phyloP scores from a whole-genome alignment of 2,113 vertebrate genomes.

The Chrysochloris asiatica region DNA sequence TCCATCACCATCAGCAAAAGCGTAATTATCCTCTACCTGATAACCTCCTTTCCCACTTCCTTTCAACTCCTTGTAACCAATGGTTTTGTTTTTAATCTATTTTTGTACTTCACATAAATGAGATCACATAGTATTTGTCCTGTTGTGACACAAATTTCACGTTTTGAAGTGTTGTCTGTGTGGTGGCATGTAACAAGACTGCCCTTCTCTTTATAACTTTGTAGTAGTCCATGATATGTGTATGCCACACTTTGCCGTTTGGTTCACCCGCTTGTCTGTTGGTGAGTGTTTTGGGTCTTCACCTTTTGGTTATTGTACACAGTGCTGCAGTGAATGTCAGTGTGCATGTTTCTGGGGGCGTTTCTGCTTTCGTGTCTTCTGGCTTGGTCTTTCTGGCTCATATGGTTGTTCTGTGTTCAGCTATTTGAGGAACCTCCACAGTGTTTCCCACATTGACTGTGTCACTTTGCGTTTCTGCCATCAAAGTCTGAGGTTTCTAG shows the following conservation, averaged over 20 bases:
- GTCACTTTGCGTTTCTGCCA: neutral
- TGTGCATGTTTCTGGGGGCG: neutral
- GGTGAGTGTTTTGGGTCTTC: neutral
- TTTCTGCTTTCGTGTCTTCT: neutral
- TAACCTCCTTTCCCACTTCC: no score
- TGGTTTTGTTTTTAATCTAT: neutral
- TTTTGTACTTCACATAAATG: neutral
- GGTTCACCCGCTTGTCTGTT: neutral
- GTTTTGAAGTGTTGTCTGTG: neutral
- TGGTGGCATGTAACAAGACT: neutral
- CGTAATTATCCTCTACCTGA: neutral
- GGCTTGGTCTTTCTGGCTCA: neutral
- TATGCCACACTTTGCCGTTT: neutral
- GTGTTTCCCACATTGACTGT: neutral
- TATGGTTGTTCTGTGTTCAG: no score
- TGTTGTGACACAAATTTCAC: no score
- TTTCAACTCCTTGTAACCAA: neutral
- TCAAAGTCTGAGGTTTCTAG: neutral
- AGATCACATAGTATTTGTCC: neutral
- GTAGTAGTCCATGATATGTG: neutral
- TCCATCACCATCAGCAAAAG: no score
- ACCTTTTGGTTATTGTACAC: neutral
- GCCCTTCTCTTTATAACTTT: neutral
- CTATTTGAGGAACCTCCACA: no score
- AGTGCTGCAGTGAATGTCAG: neutral